phyloP scores from a whole-genome alignment of 2,113 vertebrate genomes.

The Alligator mississippiensis region DNA sequence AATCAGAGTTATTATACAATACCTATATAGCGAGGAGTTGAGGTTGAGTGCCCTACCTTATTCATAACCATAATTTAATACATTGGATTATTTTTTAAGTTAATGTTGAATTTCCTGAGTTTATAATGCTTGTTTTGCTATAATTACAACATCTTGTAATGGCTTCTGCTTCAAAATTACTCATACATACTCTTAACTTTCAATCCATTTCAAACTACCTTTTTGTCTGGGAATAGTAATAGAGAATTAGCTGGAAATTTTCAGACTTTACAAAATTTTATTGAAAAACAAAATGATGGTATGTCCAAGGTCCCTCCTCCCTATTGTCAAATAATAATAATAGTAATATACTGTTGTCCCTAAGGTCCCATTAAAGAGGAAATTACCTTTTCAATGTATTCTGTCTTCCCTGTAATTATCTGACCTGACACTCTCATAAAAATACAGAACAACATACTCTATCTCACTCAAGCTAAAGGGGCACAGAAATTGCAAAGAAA shows the following conservation, averaged over 20 bases:
- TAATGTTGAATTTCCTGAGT: neutral
- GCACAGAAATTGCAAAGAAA: neutral
- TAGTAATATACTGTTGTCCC: constrained; percentile 26
- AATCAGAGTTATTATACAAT: neutral
- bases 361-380: neutral
- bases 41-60: neutral
- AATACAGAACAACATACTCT: neutral
- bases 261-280: constrained; percentile 18
- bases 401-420: constrained; percentile 11
- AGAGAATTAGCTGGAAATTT: neutral
- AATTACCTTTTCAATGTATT: neutral
- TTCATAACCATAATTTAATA: neutral
- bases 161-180: constrained; percentile 32
- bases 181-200: neutral
- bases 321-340: constrained; percentile 24
- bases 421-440: constrained; percentile 4
- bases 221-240: neutral
- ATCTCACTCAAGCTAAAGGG: constrained; percentile 41
- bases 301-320: constrained; percentile 8
- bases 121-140: neutral
- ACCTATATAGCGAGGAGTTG: neutral
- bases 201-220: constrained; percentile 30
- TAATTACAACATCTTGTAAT: neutral
- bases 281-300: constrained; percentile 1
- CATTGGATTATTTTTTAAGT: neutral